Evolutionary conservation across 2,797 vertebrate species (phyloP).

Genomic region (Dromococcyx pavoninus): DNA sequence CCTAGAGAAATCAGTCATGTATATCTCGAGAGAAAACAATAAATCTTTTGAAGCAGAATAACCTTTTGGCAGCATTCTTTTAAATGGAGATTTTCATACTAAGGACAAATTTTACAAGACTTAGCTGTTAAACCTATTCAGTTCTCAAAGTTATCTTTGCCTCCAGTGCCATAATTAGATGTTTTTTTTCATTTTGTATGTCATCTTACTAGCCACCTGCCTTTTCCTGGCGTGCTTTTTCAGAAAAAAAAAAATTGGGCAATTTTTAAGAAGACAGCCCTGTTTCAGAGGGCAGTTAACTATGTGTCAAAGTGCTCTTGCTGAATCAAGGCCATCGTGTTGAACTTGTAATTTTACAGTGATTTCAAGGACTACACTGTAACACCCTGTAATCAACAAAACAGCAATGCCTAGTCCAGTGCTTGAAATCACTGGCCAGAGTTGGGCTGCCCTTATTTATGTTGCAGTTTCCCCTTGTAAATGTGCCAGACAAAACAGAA

Average conservation of each 20-base stretch:
- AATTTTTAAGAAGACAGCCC: background rate
- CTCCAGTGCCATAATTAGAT: background rate
- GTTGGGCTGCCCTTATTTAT: background rate
- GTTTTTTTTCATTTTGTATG: conserved; percentile 8
- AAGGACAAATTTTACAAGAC: conserved; percentile 8
- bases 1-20: conserved; percentile 60
- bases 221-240: background rate
- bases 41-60: conserved; percentile 72
- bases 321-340: conserved; percentile 56
- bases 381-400: background rate
- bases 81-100: conserved; percentile 46
- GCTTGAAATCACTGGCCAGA: background rate
- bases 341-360: conserved; percentile 8
- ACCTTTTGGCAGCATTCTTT: conserved; percentile 57
- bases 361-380: background rate
- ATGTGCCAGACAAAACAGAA: background rate
- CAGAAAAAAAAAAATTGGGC: background rate
- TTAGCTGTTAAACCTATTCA: background rate
- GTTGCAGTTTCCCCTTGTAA: background rate
- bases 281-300: background rate
- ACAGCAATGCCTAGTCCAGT: background rate
- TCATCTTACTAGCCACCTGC: background rate
- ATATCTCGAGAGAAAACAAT: conserved; percentile 63
- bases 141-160: conserved; percentile 39
- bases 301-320: conserved; percentile 2